A percentile compares a stretch with the other conserved stretches of the same genome.
phyloP scores from a whole-genome alignment of 2,113 vertebrate species.

The Zapornia atra region DNA sequence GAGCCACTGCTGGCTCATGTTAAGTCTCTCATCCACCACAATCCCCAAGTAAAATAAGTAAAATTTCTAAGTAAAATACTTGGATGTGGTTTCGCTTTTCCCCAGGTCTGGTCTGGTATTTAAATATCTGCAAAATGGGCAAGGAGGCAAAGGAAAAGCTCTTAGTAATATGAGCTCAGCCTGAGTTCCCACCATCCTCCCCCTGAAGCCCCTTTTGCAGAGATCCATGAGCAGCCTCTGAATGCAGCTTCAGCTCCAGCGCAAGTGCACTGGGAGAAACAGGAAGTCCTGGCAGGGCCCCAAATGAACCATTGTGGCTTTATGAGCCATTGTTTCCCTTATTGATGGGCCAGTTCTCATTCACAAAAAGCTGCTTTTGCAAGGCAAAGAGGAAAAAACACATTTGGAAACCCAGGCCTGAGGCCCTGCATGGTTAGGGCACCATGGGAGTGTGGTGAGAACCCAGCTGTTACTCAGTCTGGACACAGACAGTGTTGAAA shows the following conservation, averaged over 20 bases:
- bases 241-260: background rate
- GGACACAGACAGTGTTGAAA: background rate
- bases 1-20: background rate
- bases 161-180: background rate
- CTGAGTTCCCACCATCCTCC: background rate
- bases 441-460: background rate
- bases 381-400: background rate
- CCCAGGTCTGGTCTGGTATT: background rate
- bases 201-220: background rate
- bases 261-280: background rate
- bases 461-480: background rate
- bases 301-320: background rate
- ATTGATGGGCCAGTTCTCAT: background rate
- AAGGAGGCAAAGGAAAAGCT: background rate
- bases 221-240: background rate
- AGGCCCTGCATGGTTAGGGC: accelerated
- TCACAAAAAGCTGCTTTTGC: constrained; percentile 13
- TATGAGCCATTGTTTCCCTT: background rate
- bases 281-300: background rate
- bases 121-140: background rate
- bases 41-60: too few species aligned
- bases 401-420: background rate
- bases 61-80: background rate
- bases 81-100: accelerated
- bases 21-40: too few species aligned